Conservation (phyloP, 2,113 vertebrate genomes). For the Neofelis nebulosa region DNA sequence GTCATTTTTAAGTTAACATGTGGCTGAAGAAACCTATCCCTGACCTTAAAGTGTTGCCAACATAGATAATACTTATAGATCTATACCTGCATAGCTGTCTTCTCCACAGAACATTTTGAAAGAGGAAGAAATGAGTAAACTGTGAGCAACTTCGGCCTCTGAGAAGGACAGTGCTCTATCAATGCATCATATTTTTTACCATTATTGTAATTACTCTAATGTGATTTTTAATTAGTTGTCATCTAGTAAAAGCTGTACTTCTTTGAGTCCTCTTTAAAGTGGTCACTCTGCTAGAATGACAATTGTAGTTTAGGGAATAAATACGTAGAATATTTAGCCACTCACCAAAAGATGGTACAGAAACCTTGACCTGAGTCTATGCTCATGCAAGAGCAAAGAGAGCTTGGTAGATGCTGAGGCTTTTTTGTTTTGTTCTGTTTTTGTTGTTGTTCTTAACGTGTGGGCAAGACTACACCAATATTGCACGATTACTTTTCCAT, state of each 20-base stretch:
- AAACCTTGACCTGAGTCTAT: background rate
- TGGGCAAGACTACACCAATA: too few species aligned
- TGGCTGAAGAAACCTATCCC: background rate
- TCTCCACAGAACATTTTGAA: background rate
- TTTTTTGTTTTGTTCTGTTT: background rate
- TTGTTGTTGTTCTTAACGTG: background rate
- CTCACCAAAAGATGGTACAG: background rate
- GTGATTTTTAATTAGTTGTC: slow-evolving; percentile 54
- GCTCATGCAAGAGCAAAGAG: accelerated
- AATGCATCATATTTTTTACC: background rate
- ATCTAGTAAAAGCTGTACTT: background rate
- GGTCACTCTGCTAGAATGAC: background rate
- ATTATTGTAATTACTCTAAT: background rate
- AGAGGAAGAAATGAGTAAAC: background rate
- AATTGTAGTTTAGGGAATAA: background rate
- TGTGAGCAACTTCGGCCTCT: background rate
- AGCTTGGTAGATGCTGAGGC: too few species aligned
- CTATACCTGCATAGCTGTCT: background rate
- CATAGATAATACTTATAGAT: background rate
- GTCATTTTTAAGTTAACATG: slow-evolving; percentile 6
- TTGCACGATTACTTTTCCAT: background rate
- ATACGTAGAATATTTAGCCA: background rate
- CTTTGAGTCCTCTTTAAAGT: slow-evolving; percentile 9
- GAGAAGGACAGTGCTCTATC: background rate
- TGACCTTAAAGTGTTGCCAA: background rate